These are phyloP conservation scores for Amia ocellicauda DNA, from an alignment of 2,113 vertebrate genomes.

Conservation along the genomic window DNA sequence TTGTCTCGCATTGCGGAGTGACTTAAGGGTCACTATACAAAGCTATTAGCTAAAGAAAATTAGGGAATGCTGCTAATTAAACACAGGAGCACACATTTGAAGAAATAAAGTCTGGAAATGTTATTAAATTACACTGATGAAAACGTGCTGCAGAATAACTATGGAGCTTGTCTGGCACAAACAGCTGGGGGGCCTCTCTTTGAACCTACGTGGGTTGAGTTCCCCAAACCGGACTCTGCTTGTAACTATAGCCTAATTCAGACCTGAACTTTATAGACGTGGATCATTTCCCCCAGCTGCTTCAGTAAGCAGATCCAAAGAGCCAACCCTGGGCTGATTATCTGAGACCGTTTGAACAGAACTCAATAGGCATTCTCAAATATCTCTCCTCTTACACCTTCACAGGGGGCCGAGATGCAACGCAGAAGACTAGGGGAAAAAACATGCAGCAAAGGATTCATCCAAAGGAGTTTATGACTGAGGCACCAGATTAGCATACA, in stretches of 20 bases:
- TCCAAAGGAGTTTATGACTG: conserved; percentile 12
- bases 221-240: conserved; percentile 23
- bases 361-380: conserved; percentile 54
- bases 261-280: conserved; percentile 50
- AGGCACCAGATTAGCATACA: conserved; percentile 11
- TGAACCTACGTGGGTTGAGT: conserved; percentile 59
- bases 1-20: too few relatives aligned
- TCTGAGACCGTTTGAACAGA: conserved; percentile 54
- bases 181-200: conserved; percentile 64
- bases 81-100: conserved; percentile 43
- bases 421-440: too few relatives aligned
- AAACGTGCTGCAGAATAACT: conserved; percentile 33
- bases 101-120: conserved; percentile 32
- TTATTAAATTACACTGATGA: conserved; percentile 43
- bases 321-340: conserved; percentile 39
- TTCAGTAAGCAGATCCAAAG: conserved; percentile 60
- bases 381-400: conserved; percentile 41
- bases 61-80: conserved; percentile 6
- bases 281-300: conserved; percentile 61
- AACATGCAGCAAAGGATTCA: too few relatives aligned
- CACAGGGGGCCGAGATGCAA: background rate
- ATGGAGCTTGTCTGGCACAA: background rate
- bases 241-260: conserved; percentile 59
- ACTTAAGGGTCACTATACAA: background rate
- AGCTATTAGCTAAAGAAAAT: background rate